Evolutionary conservation across 2,888 invertebrate genomes (phyloP).

Genomic region (Heliconius ismenius): DNA sequence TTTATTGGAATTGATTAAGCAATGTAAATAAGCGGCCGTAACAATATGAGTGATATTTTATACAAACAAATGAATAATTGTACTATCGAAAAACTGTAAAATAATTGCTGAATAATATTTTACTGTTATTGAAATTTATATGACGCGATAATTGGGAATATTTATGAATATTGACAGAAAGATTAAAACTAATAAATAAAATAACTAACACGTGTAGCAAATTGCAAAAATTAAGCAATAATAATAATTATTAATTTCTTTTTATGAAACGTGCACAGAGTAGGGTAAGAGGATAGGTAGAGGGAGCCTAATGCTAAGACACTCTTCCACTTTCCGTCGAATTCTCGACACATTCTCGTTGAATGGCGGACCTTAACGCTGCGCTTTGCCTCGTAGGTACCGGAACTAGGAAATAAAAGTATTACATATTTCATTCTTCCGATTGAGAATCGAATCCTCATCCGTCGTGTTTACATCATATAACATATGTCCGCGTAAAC

Average conservation of each 20-base stretch:
- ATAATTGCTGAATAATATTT: conserved; percentile 6
- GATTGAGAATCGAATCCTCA: background rate
- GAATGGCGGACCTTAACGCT: background rate
- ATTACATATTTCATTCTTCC: background rate
- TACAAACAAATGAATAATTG: background rate
- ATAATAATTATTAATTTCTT: too few species aligned
- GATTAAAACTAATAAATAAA: background rate
- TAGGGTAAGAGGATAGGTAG: too few species aligned
- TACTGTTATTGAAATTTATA: conserved; percentile 8
- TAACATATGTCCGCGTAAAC: too few species aligned
- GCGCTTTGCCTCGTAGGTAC: background rate
- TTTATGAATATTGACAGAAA: conserved; percentile 5
- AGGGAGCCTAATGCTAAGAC: too few species aligned
- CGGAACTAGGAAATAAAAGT: background rate
- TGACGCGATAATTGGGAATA: background rate
- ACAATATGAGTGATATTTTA: background rate
- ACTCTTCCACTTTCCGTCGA: too few species aligned
- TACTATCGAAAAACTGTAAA: background rate
- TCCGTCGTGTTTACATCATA: too few species aligned
- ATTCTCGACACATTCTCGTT: background rate
- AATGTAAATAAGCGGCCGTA: conserved; percentile 2
- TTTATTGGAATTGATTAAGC: background rate
- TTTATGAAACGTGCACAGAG: too few species aligned
- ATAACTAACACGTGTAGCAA: background rate
- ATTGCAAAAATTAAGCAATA: background rate